phyloP scores from a whole-genome alignment of 2,797 vertebrate species.

The Kryptolebias ocellatus region DNA sequence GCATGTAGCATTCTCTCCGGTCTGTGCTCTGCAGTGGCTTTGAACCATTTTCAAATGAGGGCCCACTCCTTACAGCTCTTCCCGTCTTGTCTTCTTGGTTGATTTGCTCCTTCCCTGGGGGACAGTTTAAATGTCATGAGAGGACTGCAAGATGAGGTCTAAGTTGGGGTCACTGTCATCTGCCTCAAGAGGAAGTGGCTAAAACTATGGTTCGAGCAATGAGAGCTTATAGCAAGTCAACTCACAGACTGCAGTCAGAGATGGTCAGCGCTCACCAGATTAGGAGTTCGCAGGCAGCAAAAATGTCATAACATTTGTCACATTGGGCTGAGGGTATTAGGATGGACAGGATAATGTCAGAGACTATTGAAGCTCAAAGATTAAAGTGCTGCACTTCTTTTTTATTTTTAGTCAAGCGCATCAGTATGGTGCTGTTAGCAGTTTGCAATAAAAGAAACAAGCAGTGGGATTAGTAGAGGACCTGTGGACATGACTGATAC shows the following conservation, averaged over 20 bases:
- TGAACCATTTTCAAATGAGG: slow-evolving; percentile 50
- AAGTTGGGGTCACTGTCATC: slow-evolving; percentile 61
- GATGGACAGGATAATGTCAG: slow-evolving; percentile 23
- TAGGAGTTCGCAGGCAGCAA: slow-evolving; percentile 19
- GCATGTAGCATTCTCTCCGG: slow-evolving; percentile 17
- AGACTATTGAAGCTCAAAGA: not conserved
- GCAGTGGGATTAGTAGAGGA: not conserved
- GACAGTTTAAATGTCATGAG: slow-evolving; percentile 73
- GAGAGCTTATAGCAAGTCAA: slow-evolving; percentile 34
- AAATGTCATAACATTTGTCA: slow-evolving; percentile 50
- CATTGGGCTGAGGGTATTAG: slow-evolving; percentile 6
- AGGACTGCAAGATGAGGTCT: slow-evolving; percentile 66
- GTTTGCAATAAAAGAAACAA: too few species aligned
- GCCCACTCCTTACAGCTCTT: slow-evolving; percentile 40
- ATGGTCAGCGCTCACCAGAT: slow-evolving; percentile 15
- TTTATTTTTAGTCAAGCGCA: not conserved
- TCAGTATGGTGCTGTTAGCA: not conserved
- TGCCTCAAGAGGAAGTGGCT: slow-evolving; percentile 40
- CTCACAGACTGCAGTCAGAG: slow-evolving; percentile 21
- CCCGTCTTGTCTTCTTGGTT: slow-evolving; percentile 41
- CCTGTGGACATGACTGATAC: not conserved
- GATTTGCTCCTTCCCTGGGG: slow-evolving; percentile 41
- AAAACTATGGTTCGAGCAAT: slow-evolving; percentile 44
- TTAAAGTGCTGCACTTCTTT: not conserved
- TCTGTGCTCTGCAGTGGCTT: slow-evolving; percentile 35